Percentiles rank a stretch among this genome's conserved stretches.
Conservation (phyloP, 2,888 invertebrate species). For the Limnephilus marmoratus region DNA sequence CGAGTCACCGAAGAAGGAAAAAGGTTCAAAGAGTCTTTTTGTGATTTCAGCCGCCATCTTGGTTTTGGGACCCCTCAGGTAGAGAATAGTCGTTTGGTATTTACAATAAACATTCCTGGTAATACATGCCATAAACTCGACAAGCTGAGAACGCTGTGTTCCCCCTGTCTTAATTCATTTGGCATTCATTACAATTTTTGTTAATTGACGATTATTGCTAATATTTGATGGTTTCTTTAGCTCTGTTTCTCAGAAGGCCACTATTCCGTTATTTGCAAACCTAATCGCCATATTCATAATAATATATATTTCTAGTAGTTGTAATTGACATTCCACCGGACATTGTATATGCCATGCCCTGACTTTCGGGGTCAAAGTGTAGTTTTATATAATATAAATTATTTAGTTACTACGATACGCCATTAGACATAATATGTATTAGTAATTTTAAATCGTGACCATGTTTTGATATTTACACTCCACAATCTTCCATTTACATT, state of each 20-base stretch:
- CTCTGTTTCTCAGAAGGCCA: background rate
- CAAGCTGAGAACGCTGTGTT: background rate
- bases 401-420: constrained; percentile 48
- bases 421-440: constrained; percentile 32
- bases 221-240: background rate
- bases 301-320: background rate
- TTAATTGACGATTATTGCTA: background rate
- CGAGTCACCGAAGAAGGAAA: background rate
- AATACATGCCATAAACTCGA: background rate
- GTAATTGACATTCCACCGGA: constrained; percentile 44
- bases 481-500: background rate
- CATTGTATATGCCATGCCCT: constrained; percentile 45
- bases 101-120: background rate
- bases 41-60: constrained; percentile 29
- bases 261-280: background rate
- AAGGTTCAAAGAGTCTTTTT: background rate
- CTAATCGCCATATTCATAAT: constrained; percentile 11
- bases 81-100: constrained; percentile 26
- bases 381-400: constrained; percentile 46
- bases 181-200: background rate
- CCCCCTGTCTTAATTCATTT: background rate
- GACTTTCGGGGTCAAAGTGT: constrained; percentile 49
- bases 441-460: background rate
- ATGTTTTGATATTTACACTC: background rate
- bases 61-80: constrained; percentile 7